Conservation (phyloP, 2,113 vertebrate species). For the Poeciliopsis occidentalis region DNA sequence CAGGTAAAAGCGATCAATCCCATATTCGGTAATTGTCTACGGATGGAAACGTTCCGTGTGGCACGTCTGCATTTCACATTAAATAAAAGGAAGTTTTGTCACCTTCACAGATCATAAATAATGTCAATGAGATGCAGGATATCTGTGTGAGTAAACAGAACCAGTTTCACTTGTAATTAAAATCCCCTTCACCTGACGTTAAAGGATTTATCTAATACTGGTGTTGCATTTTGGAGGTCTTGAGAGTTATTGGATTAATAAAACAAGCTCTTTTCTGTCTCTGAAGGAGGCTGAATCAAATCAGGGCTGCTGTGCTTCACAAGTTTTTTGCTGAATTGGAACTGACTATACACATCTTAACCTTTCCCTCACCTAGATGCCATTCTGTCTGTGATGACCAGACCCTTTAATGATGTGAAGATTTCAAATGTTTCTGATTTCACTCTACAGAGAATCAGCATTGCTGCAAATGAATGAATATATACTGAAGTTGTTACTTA, state of each 20-base stretch:
- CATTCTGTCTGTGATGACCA: not conserved
- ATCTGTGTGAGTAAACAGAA: conserved; percentile 52
- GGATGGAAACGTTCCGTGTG: conserved; percentile 14
- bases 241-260: conserved; percentile 22
- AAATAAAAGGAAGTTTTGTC: conserved; percentile 58
- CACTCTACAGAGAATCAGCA: not conserved
- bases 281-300: conserved; percentile 5
- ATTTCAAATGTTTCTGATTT: not conserved
- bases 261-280: not conserved
- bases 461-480: not conserved
- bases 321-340: conserved; percentile 3
- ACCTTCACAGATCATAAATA: conserved; percentile 62
- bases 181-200: conserved; percentile 12
- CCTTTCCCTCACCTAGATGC: conserved; percentile 2
- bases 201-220: conserved; percentile 19
- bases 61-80: conserved; percentile 39
- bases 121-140: conserved; percentile 48
- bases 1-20: conserved; percentile 38
- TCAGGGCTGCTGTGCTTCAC: not conserved
- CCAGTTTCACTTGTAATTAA: conserved; percentile 54
- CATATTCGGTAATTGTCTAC: conserved; percentile 46
- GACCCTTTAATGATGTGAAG: not conserved
- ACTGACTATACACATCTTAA: conserved; percentile 3
- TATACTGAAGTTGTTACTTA: not conserved
- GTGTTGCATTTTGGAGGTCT: conserved; percentile 24